Conservation (phyloP, 2,888 invertebrate species). For the Diaphora mendica region DNA sequence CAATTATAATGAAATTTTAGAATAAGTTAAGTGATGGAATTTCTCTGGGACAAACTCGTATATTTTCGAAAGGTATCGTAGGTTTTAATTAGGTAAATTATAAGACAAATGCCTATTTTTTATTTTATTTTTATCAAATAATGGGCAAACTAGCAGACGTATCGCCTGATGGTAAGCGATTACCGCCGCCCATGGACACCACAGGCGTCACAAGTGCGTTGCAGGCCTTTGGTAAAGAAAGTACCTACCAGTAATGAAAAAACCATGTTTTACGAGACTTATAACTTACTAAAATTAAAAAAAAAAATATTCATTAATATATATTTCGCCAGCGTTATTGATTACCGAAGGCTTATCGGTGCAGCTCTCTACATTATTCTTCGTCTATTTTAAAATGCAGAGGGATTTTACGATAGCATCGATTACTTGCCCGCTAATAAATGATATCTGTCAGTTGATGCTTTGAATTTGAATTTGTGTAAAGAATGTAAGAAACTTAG, state of each 20-base stretch:
- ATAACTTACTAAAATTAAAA: too few relatives aligned
- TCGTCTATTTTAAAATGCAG: constrained; percentile 35
- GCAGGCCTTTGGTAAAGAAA: too few relatives aligned
- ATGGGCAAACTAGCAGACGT: too few relatives aligned
- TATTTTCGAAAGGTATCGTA: not conserved
- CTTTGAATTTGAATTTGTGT: constrained; percentile 13
- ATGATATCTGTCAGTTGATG: constrained; percentile 25
- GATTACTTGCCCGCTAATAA: constrained; percentile 27
- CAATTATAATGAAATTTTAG: not conserved
- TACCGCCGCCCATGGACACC: too few relatives aligned
- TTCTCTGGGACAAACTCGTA: not conserved
- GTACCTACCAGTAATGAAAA: too few relatives aligned
- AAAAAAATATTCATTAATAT: too few relatives aligned
- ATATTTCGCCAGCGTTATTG: constrained; percentile 21
- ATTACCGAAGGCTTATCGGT: constrained; percentile 8
- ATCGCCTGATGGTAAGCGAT: too few relatives aligned
- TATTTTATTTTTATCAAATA: too few relatives aligned
- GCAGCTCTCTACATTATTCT: constrained; percentile 13
- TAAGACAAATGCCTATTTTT: too few relatives aligned
- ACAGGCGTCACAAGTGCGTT: too few relatives aligned
- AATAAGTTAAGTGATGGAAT: not conserved
- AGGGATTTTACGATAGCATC: constrained; percentile 25
- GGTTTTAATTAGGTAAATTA: not conserved
- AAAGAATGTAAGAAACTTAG: constrained; percentile 3
- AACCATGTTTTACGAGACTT: too few relatives aligned